Conservation (phyloP, 1,140 invertebrate genomes). For the Drosophila pandora region DNA sequence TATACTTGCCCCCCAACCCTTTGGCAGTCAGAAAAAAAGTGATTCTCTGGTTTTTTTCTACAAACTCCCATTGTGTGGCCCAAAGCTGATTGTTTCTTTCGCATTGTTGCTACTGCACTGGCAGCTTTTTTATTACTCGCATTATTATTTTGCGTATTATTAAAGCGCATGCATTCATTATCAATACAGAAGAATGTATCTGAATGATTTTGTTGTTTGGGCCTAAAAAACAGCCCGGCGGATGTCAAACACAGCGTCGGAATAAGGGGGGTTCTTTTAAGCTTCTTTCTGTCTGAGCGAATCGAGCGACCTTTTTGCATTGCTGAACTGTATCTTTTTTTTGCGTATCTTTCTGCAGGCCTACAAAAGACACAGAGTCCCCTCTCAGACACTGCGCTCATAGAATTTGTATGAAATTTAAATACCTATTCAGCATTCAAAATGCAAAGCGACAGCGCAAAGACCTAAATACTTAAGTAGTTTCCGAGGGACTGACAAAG, state of each 20-base stretch:
- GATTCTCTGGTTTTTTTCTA: conserved; percentile 34
- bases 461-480: conserved; percentile 83
- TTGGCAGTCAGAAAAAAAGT: conserved; percentile 25
- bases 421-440: conserved; percentile 82
- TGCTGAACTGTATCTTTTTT: conserved; percentile 51
- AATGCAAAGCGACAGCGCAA: conserved; percentile 77
- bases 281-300: conserved; percentile 68
- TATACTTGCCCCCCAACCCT: conserved; percentile 3
- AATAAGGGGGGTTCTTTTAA: conserved; percentile 47
- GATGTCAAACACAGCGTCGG: conserved; percentile 50
- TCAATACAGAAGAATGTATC: conserved; percentile 55
- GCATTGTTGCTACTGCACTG: conserved; percentile 39
- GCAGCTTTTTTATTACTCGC: conserved; percentile 49
- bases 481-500: conserved; percentile 71
- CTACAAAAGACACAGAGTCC: conserved; percentile 47
- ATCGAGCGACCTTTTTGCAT: conserved; percentile 69
- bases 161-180: conserved; percentile 74
- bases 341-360: conserved; percentile 27
- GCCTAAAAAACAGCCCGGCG: conserved; percentile 51
- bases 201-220: conserved; percentile 38
- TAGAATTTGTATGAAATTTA: conserved; percentile 83
- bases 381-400: conserved; percentile 61
- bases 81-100: conserved; percentile 65
- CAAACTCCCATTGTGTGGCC: conserved; percentile 62
- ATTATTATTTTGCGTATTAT: conserved; percentile 78